Conservation (phyloP, 2,113 vertebrate species). For the Columba janthina region DNA sequence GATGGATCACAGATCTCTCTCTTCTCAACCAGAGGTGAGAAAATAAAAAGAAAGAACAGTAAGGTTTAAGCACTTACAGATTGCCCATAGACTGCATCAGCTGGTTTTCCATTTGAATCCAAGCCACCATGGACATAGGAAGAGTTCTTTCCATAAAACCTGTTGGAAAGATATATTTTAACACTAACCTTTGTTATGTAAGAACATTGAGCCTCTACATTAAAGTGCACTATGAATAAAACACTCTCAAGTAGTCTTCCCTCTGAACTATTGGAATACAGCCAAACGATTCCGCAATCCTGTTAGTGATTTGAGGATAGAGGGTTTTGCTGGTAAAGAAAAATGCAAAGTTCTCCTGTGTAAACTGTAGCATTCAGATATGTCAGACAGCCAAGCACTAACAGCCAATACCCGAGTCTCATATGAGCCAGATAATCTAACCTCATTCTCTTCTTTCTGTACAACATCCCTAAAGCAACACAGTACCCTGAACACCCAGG, state of each 20-base stretch:
- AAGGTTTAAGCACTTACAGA: slow-evolving; percentile 78
- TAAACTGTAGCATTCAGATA: neutral
- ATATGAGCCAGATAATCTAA: neutral
- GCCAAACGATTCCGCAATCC: neutral
- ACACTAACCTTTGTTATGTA: neutral
- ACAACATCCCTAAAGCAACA: neutral
- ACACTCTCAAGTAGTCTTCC: neutral
- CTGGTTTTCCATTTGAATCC: slow-evolving; percentile 94
- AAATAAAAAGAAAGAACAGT: neutral
- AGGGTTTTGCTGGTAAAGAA: neutral
- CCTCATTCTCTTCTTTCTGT: neutral
- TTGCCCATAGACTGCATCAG: slow-evolving; percentile 93
- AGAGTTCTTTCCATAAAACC: slow-evolving; percentile 98
- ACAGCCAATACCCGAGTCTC: neutral
- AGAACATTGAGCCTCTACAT: neutral
- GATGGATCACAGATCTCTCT: neutral
- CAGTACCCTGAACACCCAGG: fast-evolving
- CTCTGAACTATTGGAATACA: neutral
- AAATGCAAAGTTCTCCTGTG: neutral
- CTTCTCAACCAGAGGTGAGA: neutral
- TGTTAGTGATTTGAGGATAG: fast-evolving
- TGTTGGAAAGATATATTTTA: slow-evolving; percentile 57
- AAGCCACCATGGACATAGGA: slow-evolving; percentile 96
- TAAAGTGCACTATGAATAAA: neutral
- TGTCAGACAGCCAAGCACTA: neutral